Evolutionary conservation across 2,888 invertebrate species (phyloP).

Genomic region (Cinara cedri): DNA sequence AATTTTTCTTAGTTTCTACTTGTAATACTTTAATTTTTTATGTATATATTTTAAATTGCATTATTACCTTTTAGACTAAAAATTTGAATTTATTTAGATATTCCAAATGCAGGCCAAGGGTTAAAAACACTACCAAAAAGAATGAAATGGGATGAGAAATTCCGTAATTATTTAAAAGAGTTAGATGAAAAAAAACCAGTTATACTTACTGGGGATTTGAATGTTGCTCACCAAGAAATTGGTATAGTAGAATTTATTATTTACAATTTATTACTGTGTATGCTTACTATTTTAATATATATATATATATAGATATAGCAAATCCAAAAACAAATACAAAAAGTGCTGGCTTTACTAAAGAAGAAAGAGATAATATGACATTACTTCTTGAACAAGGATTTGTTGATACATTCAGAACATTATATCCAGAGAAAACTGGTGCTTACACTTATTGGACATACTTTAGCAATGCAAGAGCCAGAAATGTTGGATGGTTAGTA

Average conservation of each 20-base stretch:
- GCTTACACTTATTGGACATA: slow-evolving; percentile 97
- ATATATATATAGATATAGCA: slow-evolving; percentile 74
- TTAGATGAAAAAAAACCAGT: slow-evolving; percentile 91
- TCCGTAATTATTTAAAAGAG: slow-evolving; percentile 77
- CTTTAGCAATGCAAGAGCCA: slow-evolving; percentile 82
- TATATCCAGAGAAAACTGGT: slow-evolving; percentile 82
- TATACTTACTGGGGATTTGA: slow-evolving; percentile 95
- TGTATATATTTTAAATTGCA: slow-evolving; percentile 11
- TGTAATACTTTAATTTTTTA: slow-evolving; percentile 67
- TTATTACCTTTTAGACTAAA: background rate
- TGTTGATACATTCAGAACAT: slow-evolving; percentile 83
- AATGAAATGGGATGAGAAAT: slow-evolving; percentile 86
- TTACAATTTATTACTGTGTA: background rate
- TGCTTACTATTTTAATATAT: background rate
- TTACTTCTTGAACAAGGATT: slow-evolving; percentile 81
- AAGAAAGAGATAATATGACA: slow-evolving; percentile 91
- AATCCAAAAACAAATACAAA: slow-evolving; percentile 93
- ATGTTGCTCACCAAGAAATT: slow-evolving; percentile 94
- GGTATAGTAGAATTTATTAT: slow-evolving; percentile 65
- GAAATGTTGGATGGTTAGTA: slow-evolving; percentile 91
- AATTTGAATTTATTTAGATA: slow-evolving; percentile 68
- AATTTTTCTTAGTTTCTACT: slow-evolving; percentile 85
- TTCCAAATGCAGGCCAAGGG: slow-evolving; percentile 91
- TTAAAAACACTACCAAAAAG: slow-evolving; percentile 86
- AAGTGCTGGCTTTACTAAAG: slow-evolving; percentile 93